Base-by-base conservation (phyloP, 2,113 vertebrate genomes). In the Globicephala melas region DNA sequence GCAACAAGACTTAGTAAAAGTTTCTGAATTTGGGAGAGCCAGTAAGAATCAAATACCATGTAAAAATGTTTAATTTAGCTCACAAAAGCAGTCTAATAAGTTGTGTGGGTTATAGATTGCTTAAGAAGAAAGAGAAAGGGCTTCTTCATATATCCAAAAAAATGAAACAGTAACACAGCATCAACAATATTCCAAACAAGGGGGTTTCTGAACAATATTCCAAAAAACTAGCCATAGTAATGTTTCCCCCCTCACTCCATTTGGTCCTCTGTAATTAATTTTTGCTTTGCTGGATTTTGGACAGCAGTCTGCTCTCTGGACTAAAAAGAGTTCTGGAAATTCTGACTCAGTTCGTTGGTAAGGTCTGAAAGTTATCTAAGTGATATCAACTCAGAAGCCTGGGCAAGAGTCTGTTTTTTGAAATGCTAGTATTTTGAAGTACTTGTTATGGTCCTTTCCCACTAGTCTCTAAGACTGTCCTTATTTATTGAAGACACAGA, bases 41-140 rank as follows among this genome's bases (percentile, higher is more conserved):
- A 82, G 15, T 81, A 38, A 89, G 74, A 94, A 87, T 82, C 5
- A 90, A 71, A 82, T 76, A 50, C 58, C 65, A 15, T 76, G 62
- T 65, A 84, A 81, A 74, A 91, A 80, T 89, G 62, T 89, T 97
- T 50, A 67, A 79, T 86, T 93, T 33, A 58, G 73, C 36, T 41
- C 89, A 53, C 38, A 77, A 90, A 89, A 7, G 14, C 63, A 71
- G 36, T 73, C 17, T 36, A 77, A 53, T 28, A 68, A 86, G 28
- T 67, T 95, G 17, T 79, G 28, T 71, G 60, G 18, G n/a, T 91
- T 76, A 76, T 1, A 87, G 41, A 58, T n/a, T 96, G 38, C 83
- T 91, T 88, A 87, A 83, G 74, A 88, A 76, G 25, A 73, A 85
- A 85, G 53, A 76, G 18, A 77, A 90, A 63, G 36, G 41, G 21